These are phyloP conservation scores for Ciconia stormi DNA, from an alignment of 2,113 vertebrate genomes.

Conservation along the genomic window DNA sequence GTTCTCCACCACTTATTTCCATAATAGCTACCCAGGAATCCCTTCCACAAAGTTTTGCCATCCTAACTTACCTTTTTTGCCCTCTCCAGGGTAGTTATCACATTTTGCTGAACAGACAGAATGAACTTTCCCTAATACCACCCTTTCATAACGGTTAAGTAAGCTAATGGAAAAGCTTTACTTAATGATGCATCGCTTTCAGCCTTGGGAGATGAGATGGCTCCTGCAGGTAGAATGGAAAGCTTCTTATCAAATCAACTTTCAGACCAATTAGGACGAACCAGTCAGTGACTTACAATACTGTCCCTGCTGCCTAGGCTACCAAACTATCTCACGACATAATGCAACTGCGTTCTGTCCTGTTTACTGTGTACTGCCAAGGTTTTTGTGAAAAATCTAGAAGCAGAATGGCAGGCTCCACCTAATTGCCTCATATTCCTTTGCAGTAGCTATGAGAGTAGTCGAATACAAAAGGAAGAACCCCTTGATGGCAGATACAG, in stretches of 20 bases:
- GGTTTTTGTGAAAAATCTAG: not conserved
- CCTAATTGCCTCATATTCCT: not conserved
- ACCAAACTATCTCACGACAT: not conserved
- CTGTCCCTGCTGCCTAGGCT: conserved; percentile 7
- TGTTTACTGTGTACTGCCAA: not conserved
- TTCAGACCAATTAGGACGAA: not conserved
- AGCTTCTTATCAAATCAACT: conserved; percentile 45
- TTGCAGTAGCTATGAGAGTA: not conserved
- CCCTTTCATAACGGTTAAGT: not conserved
- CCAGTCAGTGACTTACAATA: not conserved
- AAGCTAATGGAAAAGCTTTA: conserved; percentile 11
- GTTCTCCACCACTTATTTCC: not conserved
- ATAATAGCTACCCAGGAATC: not conserved
- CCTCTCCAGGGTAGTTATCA: not conserved
- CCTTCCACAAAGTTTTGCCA: not conserved
- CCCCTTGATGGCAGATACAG: not conserved
- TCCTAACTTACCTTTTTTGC: not conserved
- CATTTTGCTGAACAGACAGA: not conserved
- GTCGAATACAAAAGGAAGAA: not conserved
- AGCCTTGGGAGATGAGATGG: not conserved
- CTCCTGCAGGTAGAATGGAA: not conserved
- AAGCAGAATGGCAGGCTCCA: not conserved
- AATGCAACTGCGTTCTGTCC: not conserved
- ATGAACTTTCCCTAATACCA: not conserved
- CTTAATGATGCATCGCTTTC: not conserved